Evolutionary conservation across 2,888 invertebrate genomes (phyloP).

Genomic region (Mesorhabditis spiculigera): DNA sequence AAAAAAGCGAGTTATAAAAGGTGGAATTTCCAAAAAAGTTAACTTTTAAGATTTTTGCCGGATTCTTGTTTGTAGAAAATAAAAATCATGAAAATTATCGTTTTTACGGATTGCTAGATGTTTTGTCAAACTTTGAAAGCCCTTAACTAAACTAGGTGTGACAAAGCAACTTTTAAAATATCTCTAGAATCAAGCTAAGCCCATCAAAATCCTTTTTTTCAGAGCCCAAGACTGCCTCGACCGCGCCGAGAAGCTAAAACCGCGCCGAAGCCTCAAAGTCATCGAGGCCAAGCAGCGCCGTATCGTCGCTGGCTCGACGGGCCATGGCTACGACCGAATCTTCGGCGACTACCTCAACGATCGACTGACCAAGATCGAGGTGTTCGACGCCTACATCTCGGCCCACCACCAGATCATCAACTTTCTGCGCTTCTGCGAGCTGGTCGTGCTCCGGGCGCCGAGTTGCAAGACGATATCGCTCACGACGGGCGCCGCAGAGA

Average conservation of each 20-base stretch:
- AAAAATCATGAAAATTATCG: no score
- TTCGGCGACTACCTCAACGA: constrained; percentile 74
- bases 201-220: no score
- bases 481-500: constrained; percentile 61
- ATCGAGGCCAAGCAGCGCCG: constrained; percentile 58
- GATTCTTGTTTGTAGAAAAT: no score
- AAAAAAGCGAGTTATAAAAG: no score
- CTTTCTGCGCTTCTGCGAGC: constrained; percentile 77
- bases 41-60: no score
- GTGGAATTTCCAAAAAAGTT: no score
- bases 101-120: no score
- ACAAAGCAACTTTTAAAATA: no score
- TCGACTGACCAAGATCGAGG: constrained; percentile 69
- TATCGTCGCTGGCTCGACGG: constrained; percentile 74
- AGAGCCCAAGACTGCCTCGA: no score
- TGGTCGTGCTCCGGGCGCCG: constrained; percentile 68
- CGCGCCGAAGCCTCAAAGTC: background rate
- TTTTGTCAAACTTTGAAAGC: no score
- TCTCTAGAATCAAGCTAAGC: no score
- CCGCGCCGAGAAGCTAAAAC: background rate
- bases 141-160: no score
- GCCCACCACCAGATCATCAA: constrained; percentile 83
- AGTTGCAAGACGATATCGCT: constrained; percentile 66
- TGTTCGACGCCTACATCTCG: constrained; percentile 83
- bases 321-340: constrained; percentile 75